Evolutionary conservation across 2,797 vertebrate species (phyloP), one percentile per base, ranked within the genome.

Genomic region (Anguilla anguilla): DNA sequence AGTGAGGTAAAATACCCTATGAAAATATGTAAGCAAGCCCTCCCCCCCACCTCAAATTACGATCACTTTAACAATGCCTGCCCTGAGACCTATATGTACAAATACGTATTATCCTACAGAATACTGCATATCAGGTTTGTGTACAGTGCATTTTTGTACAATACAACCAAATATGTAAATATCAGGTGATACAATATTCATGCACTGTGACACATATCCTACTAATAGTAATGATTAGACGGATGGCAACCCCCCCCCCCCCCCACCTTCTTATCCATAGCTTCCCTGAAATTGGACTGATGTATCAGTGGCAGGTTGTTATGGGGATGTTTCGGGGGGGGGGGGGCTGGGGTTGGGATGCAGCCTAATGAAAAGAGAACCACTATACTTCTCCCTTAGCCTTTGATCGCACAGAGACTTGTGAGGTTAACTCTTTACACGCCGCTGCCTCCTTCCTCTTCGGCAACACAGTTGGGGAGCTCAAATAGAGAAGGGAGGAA

Each of bases 251-350:
- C 13, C 49, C 13, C 55, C 35, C 74, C 53, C 55, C 22, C 43
- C 57, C 69, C 67, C 55, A 7, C 59, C 81, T 86, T 87, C 43
- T 25, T 84, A 82, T 87, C 85, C 51, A 51, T 81, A 31, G 46
- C 86, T 35, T 86, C 53, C 55, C 82, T 64, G 83, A 84, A 83
- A 85, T 87, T 87, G 86, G 86, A 87, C 57, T 87, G 86, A 89
- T 89, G 84, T 53, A 64, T 88, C 83, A 88, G 85, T 87, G 88
- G 85, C 85, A 89, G 88, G 86, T 86, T 89, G 87, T 90, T 88
- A 84, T 74, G 84, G 77, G 74, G 84, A 86, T 74, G 84, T 85
- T 89, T 86, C 77, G n/a, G 77, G 51, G 72, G 35, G 69, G 35
- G 67, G 86, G 39, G 86, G n/a, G 83, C 22, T 35, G 51, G 59